Percentiles rank a stretch among this genome's conserved stretches.
Evolutionary conservation across 2,888 invertebrate genomes (phyloP).

Genomic region (Drosophila stalkeri): DNA sequence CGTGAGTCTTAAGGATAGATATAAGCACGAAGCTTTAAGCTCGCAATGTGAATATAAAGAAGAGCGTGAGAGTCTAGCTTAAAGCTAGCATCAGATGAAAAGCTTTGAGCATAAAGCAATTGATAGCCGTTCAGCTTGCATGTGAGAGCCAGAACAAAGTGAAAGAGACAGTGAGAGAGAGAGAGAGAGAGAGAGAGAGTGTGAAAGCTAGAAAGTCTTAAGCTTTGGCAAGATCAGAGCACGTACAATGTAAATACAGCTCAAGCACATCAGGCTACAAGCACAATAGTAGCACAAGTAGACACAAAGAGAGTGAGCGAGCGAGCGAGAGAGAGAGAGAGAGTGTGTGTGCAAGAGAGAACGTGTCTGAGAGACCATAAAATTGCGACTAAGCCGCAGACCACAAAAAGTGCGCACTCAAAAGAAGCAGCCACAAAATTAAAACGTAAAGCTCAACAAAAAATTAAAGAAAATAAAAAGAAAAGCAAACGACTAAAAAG

Average conservation of each 20-base stretch:
- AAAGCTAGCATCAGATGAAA: neutral
- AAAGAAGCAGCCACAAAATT: slow-evolving; percentile 48
- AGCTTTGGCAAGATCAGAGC: slow-evolving; percentile 14
- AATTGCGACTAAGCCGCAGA: slow-evolving; percentile 38
- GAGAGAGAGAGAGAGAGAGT: slow-evolving; percentile 19
- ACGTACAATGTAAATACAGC: slow-evolving; percentile 8
- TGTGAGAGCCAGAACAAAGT: neutral
- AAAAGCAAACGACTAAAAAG: slow-evolving; percentile 12
- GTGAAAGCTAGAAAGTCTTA: slow-evolving; percentile 10
- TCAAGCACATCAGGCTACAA: slow-evolving; percentile 20
- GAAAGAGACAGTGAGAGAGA: neutral
- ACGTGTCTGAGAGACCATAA: slow-evolving; percentile 20
- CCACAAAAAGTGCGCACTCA: slow-evolving; percentile 34
- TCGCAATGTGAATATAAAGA: neutral
- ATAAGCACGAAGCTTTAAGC: slow-evolving; percentile 4
- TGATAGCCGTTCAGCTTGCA: neutral
- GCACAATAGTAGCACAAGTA: slow-evolving; percentile 6
- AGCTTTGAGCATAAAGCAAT: neutral
- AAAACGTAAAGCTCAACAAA: slow-evolving; percentile 37
- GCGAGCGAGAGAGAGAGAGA: neutral
- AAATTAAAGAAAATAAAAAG: slow-evolving; percentile 19
- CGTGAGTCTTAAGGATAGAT: neutral
- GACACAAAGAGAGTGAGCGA: slow-evolving; percentile 16
- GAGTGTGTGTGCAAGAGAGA: slow-evolving; percentile 6
- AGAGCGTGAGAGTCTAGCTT: neutral